Percentiles rank a stretch among this genome's conserved stretches.
phyloP scores from a whole-genome alignment of 2,797 vertebrate species.

The Cossypha polioptera region DNA sequence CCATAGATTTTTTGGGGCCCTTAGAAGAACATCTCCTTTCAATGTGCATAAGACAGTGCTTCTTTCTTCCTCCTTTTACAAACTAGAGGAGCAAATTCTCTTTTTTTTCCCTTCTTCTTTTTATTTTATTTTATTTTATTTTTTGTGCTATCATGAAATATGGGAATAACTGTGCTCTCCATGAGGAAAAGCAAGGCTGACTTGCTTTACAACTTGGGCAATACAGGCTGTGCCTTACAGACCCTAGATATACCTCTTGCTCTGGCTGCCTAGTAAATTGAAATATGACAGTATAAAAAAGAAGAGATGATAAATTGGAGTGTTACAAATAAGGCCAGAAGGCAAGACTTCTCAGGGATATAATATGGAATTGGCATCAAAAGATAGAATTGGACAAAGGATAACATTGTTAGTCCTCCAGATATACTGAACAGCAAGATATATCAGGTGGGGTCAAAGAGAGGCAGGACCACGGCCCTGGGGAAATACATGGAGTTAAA shows the following conservation, averaged over 20 bases:
- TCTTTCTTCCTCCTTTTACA: not conserved
- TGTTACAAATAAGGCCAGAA: not conserved
- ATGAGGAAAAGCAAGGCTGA: not conserved
- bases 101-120: accelerated
- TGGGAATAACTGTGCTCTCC: not conserved
- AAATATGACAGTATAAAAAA: not conserved
- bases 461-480: not conserved
- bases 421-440: not conserved
- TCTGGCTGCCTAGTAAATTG: not conserved
- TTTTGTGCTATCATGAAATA: not conserved
- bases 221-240: not conserved
- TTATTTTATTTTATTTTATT: no score
- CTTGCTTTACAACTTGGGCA: not conserved
- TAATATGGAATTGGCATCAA: not conserved
- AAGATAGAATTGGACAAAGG: not conserved
- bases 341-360: not conserved
- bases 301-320: not conserved
- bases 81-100: not conserved
- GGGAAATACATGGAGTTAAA: not conserved
- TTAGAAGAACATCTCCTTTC: not conserved
- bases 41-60: not conserved
- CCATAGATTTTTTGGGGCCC: not conserved
- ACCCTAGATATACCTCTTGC: not conserved
- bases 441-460: not conserved
- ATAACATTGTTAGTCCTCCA: not conserved